Conservation (phyloP, 2,888 invertebrate genomes). For the Andrena praecox region DNA sequence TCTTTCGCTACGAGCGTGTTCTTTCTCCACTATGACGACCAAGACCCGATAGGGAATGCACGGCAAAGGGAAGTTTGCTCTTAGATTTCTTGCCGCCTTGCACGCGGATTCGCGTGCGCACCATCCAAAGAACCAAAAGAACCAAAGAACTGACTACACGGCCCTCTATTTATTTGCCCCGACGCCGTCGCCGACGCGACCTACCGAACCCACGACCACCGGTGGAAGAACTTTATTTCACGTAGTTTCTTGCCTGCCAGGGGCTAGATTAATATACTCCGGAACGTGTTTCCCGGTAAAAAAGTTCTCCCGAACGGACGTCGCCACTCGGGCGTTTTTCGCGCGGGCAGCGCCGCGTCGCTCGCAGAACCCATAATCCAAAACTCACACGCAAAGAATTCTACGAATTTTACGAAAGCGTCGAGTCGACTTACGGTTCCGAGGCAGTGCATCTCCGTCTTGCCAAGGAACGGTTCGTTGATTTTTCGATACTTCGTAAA, state of each 20-base stretch:
- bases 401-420: constrained; percentile 11
- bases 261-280: constrained; percentile 41
- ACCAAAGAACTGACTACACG: neutral
- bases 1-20: neutral
- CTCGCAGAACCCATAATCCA: neutral
- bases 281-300: constrained; percentile 14
- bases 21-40: neutral
- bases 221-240: constrained; percentile 32
- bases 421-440: neutral
- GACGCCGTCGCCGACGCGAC: neutral
- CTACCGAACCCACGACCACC: neutral
- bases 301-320: constrained; percentile 19
- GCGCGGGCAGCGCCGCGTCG: neutral
- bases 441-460: constrained; percentile 23
- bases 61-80: constrained; percentile 23
- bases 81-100: constrained; percentile 48
- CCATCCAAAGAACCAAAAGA: constrained; percentile 5
- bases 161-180: constrained; percentile 6
- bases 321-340: constrained; percentile 13
- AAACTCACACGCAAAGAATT: neutral
- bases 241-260: constrained; percentile 21
- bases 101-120: constrained; percentile 3
- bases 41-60: constrained; percentile 37
- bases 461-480: constrained; percentile 50
- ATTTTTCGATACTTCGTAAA: constrained; percentile 50